These are phyloP conservation scores for Mythimna impura DNA, from an alignment of 2,888 invertebrate species.

Conservation along the genomic window DNA sequence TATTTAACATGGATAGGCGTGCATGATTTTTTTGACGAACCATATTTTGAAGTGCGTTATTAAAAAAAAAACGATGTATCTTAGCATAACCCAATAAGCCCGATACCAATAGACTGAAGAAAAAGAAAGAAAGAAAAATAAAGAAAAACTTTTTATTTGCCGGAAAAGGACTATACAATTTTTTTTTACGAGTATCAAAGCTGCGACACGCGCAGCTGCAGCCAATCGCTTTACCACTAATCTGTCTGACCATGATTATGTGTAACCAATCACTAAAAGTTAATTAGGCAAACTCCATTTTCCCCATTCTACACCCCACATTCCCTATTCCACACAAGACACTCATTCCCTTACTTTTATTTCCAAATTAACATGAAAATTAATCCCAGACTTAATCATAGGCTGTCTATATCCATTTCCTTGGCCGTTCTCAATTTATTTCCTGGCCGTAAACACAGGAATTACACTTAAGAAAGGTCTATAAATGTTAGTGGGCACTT, in stretches of 20 bases:
- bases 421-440: slow-evolving; percentile 51
- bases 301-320: slow-evolving; percentile 7
- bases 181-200: too few species aligned
- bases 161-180: too few species aligned
- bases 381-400: slow-evolving; percentile 43
- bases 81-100: too few species aligned
- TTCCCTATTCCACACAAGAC: neutral
- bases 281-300: slow-evolving; percentile 10
- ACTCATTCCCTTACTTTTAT: slow-evolving; percentile 21
- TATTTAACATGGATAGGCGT: too few species aligned
- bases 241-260: too few species aligned
- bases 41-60: too few species aligned
- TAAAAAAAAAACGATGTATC: too few species aligned
- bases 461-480: slow-evolving; percentile 57
- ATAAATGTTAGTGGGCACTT: slow-evolving; percentile 66
- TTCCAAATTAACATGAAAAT: slow-evolving; percentile 51
- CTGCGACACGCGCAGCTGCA: too few species aligned
- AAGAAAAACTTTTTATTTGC: too few species aligned
- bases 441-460: slow-evolving; percentile 48
- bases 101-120: neutral
- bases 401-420: slow-evolving; percentile 35
- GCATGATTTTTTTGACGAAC: too few species aligned
- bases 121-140: too few species aligned
- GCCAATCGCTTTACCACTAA: too few species aligned
- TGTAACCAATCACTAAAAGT: neutral